Percentiles rank a stretch among this genome's conserved stretches.
These are phyloP conservation scores for Phania funesta DNA, from an alignment of 2,888 invertebrate species.

Conservation along the genomic window DNA sequence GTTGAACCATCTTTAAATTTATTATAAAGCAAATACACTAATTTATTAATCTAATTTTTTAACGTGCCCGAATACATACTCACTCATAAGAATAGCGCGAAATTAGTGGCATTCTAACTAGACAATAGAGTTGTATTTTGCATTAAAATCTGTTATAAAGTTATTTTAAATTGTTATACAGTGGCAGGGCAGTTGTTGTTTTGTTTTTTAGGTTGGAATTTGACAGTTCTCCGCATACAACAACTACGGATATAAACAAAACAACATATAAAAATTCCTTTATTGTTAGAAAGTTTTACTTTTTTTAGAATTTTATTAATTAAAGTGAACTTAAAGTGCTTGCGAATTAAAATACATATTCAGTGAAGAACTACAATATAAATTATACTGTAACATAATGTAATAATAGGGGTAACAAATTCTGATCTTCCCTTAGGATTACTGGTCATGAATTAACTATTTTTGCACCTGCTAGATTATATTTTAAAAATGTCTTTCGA, in stretches of 20 bases:
- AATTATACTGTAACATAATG: neutral
- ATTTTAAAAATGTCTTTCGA: too few relatives aligned
- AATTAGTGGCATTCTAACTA: neutral
- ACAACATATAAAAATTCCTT: conserved; percentile 51
- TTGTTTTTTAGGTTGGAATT: neutral
- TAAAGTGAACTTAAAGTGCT: conserved; percentile 23
- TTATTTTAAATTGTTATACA: neutral
- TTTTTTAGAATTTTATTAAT: conserved; percentile 53
- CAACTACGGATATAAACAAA: conserved; percentile 61
- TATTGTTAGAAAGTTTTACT: conserved; percentile 42
- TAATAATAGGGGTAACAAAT: too few relatives aligned
- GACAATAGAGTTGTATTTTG: conserved; percentile 12
- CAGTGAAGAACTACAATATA: neutral
- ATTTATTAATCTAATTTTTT: neutral
- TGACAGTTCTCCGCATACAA: conserved; percentile 43
- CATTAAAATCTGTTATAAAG: neutral
- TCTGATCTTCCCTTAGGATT: too few relatives aligned
- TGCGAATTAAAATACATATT: too few relatives aligned
- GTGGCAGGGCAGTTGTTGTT: neutral
- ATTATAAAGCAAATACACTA: too few relatives aligned
- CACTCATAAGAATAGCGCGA: neutral
- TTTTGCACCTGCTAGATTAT: too few relatives aligned
- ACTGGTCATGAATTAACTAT: too few relatives aligned
- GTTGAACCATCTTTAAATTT: too few relatives aligned
- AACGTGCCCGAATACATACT: neutral